phyloP scores from a whole-genome alignment of 2,797 vertebrate species.

The Merluccius polli region DNA sequence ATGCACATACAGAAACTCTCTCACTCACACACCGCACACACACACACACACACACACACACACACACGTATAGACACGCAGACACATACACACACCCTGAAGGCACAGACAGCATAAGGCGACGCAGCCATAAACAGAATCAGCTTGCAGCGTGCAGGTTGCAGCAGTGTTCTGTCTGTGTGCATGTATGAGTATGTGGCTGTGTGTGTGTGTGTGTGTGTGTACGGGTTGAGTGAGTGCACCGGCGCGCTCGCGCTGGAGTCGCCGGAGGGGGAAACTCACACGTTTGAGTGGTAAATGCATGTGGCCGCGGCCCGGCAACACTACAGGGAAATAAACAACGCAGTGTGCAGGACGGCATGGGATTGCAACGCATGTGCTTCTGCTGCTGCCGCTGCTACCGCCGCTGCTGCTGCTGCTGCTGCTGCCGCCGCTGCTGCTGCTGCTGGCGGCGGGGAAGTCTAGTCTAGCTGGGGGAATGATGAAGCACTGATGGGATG shows the following conservation, averaged over 20 bases:
- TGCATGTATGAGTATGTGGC: neutral
- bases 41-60: neutral
- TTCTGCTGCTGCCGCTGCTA: no score
- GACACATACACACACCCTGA: constrained; percentile 39
- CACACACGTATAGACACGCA: neutral
- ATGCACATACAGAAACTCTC: no score
- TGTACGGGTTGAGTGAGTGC: no score
- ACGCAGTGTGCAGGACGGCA: constrained; percentile 32
- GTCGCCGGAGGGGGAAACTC: constrained; percentile 37
- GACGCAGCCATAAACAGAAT: constrained; percentile 32
- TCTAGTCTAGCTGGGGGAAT: constrained; percentile 47
- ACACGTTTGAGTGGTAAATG: constrained; percentile 43
- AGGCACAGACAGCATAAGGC: constrained; percentile 57
- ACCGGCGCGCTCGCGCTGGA: no score
- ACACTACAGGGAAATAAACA: constrained; percentile 57
- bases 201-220: constrained; percentile 1
- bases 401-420: no score
- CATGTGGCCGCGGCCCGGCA: constrained; percentile 40
- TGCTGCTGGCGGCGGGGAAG: no score
- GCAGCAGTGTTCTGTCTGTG: no score
- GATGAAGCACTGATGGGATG: constrained; percentile 57
- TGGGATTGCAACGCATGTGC: no score
- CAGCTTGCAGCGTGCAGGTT: constrained; percentile 39
- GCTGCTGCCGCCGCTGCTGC: no score
- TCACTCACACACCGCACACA: neutral